Percentiles rank a stretch among this genome's conserved stretches.
phyloP scores from a whole-genome alignment of 2,888 invertebrate genomes.

The Polymixis flavicincta region DNA sequence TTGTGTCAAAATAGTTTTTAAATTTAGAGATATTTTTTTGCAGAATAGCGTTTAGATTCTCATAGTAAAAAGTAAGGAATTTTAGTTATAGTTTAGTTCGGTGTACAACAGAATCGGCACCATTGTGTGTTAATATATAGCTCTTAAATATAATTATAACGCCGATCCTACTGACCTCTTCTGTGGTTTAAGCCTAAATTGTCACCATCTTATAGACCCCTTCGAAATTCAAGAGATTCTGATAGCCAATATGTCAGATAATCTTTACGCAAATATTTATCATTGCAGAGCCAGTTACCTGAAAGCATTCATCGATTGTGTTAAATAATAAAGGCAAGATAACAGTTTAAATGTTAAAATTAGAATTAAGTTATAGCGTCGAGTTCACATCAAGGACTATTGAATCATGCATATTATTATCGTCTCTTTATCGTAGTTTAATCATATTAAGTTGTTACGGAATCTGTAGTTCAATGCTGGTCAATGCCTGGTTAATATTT shows the following conservation, averaged over 20 bases:
- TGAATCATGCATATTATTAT: slow-evolving; percentile 27
- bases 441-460: neutral
- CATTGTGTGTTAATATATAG: neutral
- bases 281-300: neutral
- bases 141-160: neutral
- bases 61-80: too few relatives aligned
- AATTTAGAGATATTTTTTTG: too few relatives aligned
- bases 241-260: neutral
- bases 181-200: neutral
- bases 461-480: slow-evolving; percentile 18
- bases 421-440: neutral
- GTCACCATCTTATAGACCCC: neutral
- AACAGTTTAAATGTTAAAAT: slow-evolving; percentile 17
- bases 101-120: too few relatives aligned
- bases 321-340: slow-evolving; percentile 27
- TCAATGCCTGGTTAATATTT: neutral
- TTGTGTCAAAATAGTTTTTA: too few relatives aligned
- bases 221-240: slow-evolving; percentile 1
- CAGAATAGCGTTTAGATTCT: too few relatives aligned
- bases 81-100: too few relatives aligned
- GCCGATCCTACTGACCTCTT: too few relatives aligned
- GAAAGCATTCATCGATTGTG: slow-evolving; percentile 8
- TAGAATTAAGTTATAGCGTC: slow-evolving; percentile 27
- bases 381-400: slow-evolving; percentile 16
- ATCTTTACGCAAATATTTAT: slow-evolving; percentile 20